Conservation (phyloP, 2,797 vertebrate species). For the Onychomys arenicola region DNA sequence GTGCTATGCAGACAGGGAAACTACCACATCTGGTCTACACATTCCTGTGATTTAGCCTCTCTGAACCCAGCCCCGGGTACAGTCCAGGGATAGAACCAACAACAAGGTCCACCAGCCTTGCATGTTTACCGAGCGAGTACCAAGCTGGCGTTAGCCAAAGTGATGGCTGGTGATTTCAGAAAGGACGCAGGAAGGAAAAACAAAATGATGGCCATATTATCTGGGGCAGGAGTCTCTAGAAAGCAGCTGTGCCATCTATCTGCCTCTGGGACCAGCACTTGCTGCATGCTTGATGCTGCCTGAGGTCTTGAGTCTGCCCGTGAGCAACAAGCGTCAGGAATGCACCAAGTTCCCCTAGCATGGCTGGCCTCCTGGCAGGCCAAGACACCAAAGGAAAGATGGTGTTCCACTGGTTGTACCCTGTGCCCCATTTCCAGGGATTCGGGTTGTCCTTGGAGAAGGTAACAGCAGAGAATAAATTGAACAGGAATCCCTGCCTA, state of each 20-base stretch:
- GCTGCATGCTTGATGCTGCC: constrained; percentile 37
- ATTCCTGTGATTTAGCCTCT: neutral
- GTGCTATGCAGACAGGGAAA: neutral
- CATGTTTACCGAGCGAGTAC: rapidly evolving
- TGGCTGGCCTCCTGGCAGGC: rapidly evolving
- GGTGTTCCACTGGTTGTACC: neutral
- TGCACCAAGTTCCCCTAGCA: neutral
- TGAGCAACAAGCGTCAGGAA: neutral
- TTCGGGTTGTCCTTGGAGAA: neutral
- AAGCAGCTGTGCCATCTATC: neutral
- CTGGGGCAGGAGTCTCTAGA: constrained; percentile 59
- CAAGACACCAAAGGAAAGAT: neutral
- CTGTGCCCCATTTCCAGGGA: neutral
- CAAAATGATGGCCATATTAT: constrained; percentile 39
- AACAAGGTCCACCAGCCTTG: neutral
- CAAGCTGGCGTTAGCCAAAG: neutral
- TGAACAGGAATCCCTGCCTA: neutral
- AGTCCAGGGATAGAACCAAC: neutral
- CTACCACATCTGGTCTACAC: neutral
- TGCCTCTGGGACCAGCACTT: neutral
- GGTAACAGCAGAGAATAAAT: neutral
- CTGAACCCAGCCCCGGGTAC: neutral
- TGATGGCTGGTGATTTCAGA: constrained; percentile 35
- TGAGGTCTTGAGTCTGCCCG: constrained; percentile 50
- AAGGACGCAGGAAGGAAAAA: neutral